A percentile compares a stretch with the other conserved stretches of the same genome.
phyloP scores from a whole-genome alignment of 2,888 invertebrate species.

The Salpingus planirostris region DNA sequence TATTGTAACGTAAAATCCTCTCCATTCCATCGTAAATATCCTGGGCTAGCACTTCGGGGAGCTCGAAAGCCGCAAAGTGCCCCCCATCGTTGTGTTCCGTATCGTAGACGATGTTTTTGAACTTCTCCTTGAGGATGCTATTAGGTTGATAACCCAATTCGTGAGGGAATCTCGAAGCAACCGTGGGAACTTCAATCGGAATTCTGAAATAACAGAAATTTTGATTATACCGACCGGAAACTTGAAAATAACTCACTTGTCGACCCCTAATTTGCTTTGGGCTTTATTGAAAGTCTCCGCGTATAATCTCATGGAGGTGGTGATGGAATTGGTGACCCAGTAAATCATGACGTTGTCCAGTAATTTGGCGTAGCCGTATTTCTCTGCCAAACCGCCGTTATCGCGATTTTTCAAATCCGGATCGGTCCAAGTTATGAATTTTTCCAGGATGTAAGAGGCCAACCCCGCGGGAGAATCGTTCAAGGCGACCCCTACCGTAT shows the following conservation, averaged over 20 bases:
- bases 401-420: slow-evolving; percentile 38
- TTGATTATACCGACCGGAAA: neutral
- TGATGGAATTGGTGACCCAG: slow-evolving; percentile 64
- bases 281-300: slow-evolving; percentile 47
- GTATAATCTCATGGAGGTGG: slow-evolving; percentile 67
- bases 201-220: too few relatives aligned
- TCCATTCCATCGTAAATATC: slow-evolving; percentile 45
- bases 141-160: slow-evolving; percentile 58
- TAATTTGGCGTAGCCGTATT: slow-evolving; percentile 60
- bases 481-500: slow-evolving; percentile 67
- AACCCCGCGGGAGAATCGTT: slow-evolving; percentile 74
- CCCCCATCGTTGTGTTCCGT: slow-evolving; percentile 61
- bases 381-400: slow-evolving; percentile 59
- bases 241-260: neutral
- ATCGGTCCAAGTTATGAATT: slow-evolving; percentile 72
- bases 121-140: slow-evolving; percentile 49
- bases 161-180: slow-evolving; percentile 62
- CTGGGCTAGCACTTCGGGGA: slow-evolving; percentile 58
- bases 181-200: slow-evolving; percentile 58
- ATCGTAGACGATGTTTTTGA: slow-evolving; percentile 56
- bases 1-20: too few relatives aligned
- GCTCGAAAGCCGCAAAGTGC: slow-evolving; percentile 79
- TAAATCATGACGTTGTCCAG: slow-evolving; percentile 76
- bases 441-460: slow-evolving; percentile 85
- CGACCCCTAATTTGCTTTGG: slow-evolving; percentile 10